phyloP scores from a whole-genome alignment of 2,888 invertebrate genomes.

The Diabrotica balteata region DNA sequence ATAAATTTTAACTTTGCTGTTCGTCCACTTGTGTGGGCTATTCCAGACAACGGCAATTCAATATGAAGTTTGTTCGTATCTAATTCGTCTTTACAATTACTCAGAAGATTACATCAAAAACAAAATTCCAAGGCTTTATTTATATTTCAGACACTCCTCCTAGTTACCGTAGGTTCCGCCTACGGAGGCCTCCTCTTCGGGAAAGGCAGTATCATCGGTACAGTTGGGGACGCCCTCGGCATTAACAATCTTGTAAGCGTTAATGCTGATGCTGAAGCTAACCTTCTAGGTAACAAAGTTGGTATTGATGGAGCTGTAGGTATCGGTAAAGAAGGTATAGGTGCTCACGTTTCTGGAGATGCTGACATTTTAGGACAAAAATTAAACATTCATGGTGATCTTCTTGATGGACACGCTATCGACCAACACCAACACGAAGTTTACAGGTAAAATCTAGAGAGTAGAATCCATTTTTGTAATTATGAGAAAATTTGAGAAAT shows the following conservation, averaged over 20 bases:
- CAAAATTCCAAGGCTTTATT: too few relatives aligned
- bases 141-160: constrained; percentile 1
- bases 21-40: too few relatives aligned
- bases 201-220: neutral
- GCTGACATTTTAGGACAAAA: constrained; percentile 21
- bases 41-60: too few relatives aligned
- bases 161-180: neutral
- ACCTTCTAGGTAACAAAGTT: constrained; percentile 6
- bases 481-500: neutral
- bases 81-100: too few relatives aligned
- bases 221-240: neutral
- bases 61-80: too few relatives aligned
- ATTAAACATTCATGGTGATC: neutral
- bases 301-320: constrained; percentile 14
- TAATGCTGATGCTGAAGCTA: constrained; percentile 6
- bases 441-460: neutral
- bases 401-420: constrained; percentile 6
- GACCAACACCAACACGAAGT: constrained; percentile 8
- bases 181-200: constrained; percentile 4
- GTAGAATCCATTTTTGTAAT: neutral
- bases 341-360: constrained; percentile 4
- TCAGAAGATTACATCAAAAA: too few relatives aligned
- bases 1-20: too few relatives aligned
- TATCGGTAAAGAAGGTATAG: constrained; percentile 2
- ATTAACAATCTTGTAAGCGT: constrained; percentile 9